Base-by-base conservation (phyloP, 2,797 vertebrate species). In the Ataeniobius toweri region DNA sequence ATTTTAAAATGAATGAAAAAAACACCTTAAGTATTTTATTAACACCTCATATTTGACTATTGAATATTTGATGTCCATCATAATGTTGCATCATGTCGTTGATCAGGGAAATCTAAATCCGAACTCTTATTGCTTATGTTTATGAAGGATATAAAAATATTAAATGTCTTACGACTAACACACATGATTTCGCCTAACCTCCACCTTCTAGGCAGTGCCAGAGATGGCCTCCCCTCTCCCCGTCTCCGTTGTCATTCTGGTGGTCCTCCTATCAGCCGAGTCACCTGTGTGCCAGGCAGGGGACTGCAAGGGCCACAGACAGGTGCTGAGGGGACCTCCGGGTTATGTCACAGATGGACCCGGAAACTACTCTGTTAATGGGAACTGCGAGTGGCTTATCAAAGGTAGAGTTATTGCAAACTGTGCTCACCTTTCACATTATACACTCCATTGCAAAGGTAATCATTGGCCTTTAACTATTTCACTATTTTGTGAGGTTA, bases 361-460 rank as follows among this genome's bases (percentile, higher is more conserved):
- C 0, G 97, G 97, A 87, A 98, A 98, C 92, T 98, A 98, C 92
- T 98, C 97, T 4, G 97, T 98, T 84, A 98, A 98, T 77, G 97
- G 97, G 71, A 97, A 98, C 95, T 98, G 97, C 91, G 97, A 98
- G 86, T 98, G 97, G 97, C 95, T 98, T 36, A 97, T 98, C 76
- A 97, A 96, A 94, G 97, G 97, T 98, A 91, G 77, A 58, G 50
- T 53, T 46, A 1, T 9, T 63, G 24, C 55, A 16, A 6, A 2
- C 1, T 28, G 24, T 7, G 22, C 2, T 74, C 1, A 18, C 67
- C 36, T 26, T n/a, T 68, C 16, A 7, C 13, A 5, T 63, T 36
- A 61, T 6, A 28, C 20, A 24, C 63, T 63, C 31, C 31, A 36
- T 36, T 36, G 31, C 16, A 63, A 36, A 63, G 28, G 31, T 36